These are phyloP conservation scores for Heliornis fulica DNA, from an alignment of 2,113 vertebrate genomes.

Conservation along the genomic window DNA sequence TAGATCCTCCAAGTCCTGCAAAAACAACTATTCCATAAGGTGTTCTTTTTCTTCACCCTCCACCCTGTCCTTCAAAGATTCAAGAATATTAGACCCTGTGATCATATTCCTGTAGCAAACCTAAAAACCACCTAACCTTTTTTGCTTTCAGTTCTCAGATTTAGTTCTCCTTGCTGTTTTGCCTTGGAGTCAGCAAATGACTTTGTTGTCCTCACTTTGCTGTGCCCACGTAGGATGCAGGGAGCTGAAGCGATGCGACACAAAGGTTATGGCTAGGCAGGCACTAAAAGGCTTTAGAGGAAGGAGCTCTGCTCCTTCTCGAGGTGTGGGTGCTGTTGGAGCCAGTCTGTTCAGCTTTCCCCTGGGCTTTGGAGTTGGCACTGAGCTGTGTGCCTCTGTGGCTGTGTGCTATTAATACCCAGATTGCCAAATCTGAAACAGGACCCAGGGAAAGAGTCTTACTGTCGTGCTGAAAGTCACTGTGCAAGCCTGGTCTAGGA, in stretches of 20 bases:
- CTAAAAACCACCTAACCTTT: neutral
- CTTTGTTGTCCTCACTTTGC: accelerated
- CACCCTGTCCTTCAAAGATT: neutral
- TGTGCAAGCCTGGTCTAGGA: neutral
- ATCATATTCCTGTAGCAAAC: neutral
- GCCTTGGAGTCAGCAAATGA: neutral
- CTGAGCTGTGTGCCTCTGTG: accelerated
- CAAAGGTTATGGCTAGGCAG: accelerated
- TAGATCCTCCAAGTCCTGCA: neutral
- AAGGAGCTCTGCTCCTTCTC: neutral
- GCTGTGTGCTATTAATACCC: neutral
- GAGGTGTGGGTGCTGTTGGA: neutral
- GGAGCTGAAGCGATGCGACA: neutral
- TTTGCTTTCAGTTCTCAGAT: neutral
- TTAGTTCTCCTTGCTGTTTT: neutral
- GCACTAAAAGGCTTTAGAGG: neutral
- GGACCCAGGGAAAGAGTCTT: neutral
- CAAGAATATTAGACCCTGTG: neutral
- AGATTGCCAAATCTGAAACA: neutral
- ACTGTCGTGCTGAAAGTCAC: neutral
- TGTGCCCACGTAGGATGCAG: accelerated
- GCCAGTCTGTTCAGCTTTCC: neutral
- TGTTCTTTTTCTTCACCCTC: neutral
- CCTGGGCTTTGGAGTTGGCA: too few species aligned
- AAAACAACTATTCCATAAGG: neutral